Evolutionary conservation across 2,113 vertebrate species (phyloP).

Genomic region (Lepus europaeus): DNA sequence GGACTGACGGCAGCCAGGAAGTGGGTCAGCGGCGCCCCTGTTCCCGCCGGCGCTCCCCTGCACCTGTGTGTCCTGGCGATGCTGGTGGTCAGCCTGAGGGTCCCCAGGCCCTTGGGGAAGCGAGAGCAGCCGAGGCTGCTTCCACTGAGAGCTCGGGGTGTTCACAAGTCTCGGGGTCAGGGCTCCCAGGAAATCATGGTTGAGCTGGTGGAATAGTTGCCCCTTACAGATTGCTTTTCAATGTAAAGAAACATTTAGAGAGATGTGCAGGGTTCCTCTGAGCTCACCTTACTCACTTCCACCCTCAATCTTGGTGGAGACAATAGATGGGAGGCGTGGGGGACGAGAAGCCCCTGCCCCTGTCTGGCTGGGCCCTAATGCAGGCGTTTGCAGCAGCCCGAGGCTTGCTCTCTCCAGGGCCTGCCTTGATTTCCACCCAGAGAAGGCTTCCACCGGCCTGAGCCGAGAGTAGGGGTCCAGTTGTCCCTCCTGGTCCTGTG

Average conservation of each 20-base stretch:
- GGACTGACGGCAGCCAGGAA: background rate
- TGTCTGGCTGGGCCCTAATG: background rate
- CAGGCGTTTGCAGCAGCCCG: rapidly evolving
- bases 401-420: background rate
- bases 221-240: background rate
- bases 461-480: too few relatives aligned
- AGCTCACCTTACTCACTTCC: background rate
- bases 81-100: rapidly evolving
- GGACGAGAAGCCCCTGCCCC: rapidly evolving
- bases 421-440: rapidly evolving
- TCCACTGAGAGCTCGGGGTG: rapidly evolving
- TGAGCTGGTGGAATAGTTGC: background rate
- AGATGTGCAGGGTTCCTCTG: background rate
- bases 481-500: background rate
- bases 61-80: too few relatives aligned
- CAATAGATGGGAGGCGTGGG: background rate
- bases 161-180: background rate
- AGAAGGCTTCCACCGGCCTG: background rate
- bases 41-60: too few relatives aligned
- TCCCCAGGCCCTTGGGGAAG: too few relatives aligned
- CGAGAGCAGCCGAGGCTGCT: background rate
- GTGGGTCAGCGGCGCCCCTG: too few relatives aligned
- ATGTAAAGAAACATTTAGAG: background rate
- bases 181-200: background rate
- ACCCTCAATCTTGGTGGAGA: background rate